phyloP scores from a whole-genome alignment of 2,888 invertebrate species.

The Nudaria mundana region DNA sequence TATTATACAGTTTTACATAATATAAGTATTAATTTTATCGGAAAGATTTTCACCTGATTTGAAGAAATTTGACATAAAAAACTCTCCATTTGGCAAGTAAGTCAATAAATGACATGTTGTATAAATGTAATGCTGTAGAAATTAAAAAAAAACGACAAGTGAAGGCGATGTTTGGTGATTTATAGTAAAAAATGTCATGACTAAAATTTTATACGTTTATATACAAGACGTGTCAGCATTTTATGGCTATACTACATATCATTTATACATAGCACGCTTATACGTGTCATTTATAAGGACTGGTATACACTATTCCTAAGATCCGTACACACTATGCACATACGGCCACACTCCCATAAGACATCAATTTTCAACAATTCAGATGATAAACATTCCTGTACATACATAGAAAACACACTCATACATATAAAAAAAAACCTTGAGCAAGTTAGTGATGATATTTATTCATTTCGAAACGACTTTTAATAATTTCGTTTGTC shows the following conservation, averaged over 20 bases:
- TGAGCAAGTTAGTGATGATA: constrained; percentile 30
- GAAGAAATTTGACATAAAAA: constrained; percentile 1
- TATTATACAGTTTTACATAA: constrained; percentile 28
- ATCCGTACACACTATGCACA: not conserved
- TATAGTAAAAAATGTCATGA: too few relatives aligned
- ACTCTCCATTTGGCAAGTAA: not conserved
- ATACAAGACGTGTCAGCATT: not conserved
- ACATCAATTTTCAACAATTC: constrained; percentile 15
- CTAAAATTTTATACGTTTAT: too few relatives aligned
- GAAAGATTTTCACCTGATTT: constrained; percentile 19
- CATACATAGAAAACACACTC: constrained; percentile 18
- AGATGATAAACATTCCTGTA: constrained; percentile 10
- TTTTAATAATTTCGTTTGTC: constrained; percentile 17
- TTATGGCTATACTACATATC: not conserved
- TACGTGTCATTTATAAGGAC: not conserved
- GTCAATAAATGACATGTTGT: not conserved
- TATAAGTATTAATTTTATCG: constrained; percentile 15
- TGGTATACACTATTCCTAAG: not conserved
- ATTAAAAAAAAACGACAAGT: not conserved
- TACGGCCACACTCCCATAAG: not conserved
- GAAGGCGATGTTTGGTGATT: too few relatives aligned
- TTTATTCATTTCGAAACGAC: constrained; percentile 12
- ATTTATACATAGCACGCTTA: not conserved
- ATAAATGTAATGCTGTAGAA: not conserved
- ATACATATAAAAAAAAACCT: constrained; percentile 22